Percentiles rank a stretch among this genome's conserved stretches.
These are phyloP conservation scores for Polydrusus cervinus DNA, from an alignment of 2,888 invertebrate genomes.

Conservation along the genomic window DNA sequence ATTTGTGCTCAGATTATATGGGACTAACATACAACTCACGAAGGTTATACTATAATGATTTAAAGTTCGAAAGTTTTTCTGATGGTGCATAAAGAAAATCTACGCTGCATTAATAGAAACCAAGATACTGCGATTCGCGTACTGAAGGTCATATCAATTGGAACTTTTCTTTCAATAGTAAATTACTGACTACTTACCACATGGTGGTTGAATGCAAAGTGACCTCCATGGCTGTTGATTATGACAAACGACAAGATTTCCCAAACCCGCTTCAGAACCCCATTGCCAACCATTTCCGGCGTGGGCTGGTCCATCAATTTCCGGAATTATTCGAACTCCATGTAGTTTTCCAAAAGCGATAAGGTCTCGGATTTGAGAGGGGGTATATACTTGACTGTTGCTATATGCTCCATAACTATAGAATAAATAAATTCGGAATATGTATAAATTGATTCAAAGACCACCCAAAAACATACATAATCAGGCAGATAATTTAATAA, in stretches of 20 bases:
- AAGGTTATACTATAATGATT: too few species aligned
- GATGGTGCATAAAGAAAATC: too few species aligned
- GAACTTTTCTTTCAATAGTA: too few species aligned
- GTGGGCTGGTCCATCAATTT: constrained; percentile 92
- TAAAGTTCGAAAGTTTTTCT: too few species aligned
- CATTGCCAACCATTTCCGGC: constrained; percentile 91
- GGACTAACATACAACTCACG: too few species aligned
- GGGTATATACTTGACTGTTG: constrained; percentile 79
- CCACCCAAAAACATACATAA: too few species aligned
- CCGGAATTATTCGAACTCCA: constrained; percentile 89
- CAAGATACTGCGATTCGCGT: too few species aligned
- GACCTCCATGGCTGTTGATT: constrained; percentile 81
- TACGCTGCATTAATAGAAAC: too few species aligned
- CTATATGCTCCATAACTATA: constrained; percentile 84
- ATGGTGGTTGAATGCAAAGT: constrained; percentile 87
- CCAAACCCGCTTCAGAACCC: constrained; percentile 77
- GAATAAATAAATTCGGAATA: constrained; percentile 23
- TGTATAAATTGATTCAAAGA: too few species aligned
- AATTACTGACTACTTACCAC: constrained; percentile 69
- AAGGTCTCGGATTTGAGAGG: constrained; percentile 78
- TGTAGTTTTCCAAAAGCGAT: constrained; percentile 84
- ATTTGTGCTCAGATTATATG: too few species aligned
- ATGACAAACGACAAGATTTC: constrained; percentile 79
- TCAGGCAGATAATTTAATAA: too few species aligned
- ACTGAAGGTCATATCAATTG: too few species aligned